Base-by-base conservation (phyloP, 2,888 invertebrate species). In the Tholera decimalis region DNA sequence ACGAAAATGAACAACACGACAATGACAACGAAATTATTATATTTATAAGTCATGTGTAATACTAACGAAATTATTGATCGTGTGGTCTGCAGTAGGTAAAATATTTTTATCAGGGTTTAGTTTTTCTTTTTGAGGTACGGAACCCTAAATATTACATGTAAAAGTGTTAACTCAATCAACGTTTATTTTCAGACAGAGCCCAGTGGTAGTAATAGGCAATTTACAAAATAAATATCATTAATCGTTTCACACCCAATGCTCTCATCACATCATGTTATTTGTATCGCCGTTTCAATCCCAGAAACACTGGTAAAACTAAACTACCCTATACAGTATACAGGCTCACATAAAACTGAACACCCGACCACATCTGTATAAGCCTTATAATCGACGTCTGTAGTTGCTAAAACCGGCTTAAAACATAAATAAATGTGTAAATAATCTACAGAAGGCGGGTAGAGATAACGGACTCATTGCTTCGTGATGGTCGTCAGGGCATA, bases 401-500 rank as follows among this genome's bases (percentile, higher is more conserved):
- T 75, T 72, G 72, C 69, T 69, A 66, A 67, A 71, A 68, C 64
- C 59, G 57, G 59, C 60, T 79, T 76, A 74, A 76, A 73, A 73
- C 60, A 60, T 72, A 28, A 77, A 82, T 72, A 73, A 82, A 79
- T 77, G 80, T 65, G 69, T 76, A 78, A 79, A 74, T 79, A 80
- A 83, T 82, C 73, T 77, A 63, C 72, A 80, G 47, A 83, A 67
- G 83, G 74, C 70, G 68, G 60, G 55, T 35, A 57, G 77, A 73
- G 86, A 86, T 88, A 88, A 84, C 79, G 57, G 80, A 80, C 83
- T 83, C 78, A 85, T 80, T 67, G 77, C 60, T 60, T 53, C 78
- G 80, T 85, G 83, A 85, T 84, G 81, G 79, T 69, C 68, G 35
- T 47, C 72, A 66, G 64, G 73, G 69, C 73, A 61, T 70, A 65